These are phyloP conservation scores for Bergia sp. DNA, from an alignment of 92 coral and sea anemone genomes.

Conservation along the genomic window DNA sequence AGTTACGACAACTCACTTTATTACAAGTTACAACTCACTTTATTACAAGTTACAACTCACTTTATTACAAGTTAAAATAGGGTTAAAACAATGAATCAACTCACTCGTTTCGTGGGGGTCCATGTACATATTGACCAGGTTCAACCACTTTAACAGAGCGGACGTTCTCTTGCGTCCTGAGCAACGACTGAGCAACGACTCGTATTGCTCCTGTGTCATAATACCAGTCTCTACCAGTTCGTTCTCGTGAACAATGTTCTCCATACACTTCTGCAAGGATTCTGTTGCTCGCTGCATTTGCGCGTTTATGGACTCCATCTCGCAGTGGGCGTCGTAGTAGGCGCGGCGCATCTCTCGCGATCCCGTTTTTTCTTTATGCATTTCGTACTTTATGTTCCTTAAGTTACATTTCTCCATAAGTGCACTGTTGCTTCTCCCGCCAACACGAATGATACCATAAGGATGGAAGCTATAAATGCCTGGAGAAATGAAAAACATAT, in stretches of 20 bases:
- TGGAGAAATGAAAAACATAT: neutral
- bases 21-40: too few relatives aligned
- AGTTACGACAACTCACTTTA: too few relatives aligned
- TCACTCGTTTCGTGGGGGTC: neutral
- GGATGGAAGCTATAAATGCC: constrained; percentile 76
- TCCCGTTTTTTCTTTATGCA: constrained; percentile 59
- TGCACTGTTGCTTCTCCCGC: constrained; percentile 87
- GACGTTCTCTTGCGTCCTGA: neutral
- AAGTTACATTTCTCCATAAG: constrained; percentile 65
- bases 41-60: too few relatives aligned
- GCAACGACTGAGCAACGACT: constrained; percentile 46
- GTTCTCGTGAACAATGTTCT: constrained; percentile 68
- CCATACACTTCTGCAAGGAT: constrained; percentile 72
- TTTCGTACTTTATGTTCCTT: constrained; percentile 66
- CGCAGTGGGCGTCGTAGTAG: constrained; percentile 62
- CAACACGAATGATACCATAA: constrained; percentile 80
- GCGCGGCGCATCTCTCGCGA: constrained; percentile 70
- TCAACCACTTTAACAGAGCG: neutral
- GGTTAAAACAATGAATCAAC: neutral
- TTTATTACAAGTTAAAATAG: too few relatives aligned
- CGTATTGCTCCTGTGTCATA: constrained; percentile 60
- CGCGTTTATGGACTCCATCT: constrained; percentile 53
- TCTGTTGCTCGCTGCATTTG: constrained; percentile 72
- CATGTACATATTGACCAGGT: neutral
- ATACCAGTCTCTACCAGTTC: constrained; percentile 50